Conservation (phyloP, 2,888 invertebrate genomes). For the Meteorus cinctellus region DNA sequence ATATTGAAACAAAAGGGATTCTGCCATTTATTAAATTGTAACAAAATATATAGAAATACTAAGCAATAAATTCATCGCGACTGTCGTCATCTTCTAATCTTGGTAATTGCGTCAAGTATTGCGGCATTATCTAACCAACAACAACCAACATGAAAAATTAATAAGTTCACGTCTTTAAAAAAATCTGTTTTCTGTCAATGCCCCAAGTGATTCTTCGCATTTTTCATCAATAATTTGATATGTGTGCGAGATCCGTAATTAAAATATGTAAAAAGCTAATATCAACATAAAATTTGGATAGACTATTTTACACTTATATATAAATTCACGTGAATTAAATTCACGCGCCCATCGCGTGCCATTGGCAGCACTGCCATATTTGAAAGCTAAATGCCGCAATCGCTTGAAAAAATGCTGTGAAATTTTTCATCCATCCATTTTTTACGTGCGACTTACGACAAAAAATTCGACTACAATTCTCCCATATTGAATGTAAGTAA, state of each 20-base stretch:
- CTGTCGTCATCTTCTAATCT: slow-evolving; percentile 56
- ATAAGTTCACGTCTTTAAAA: too few species aligned
- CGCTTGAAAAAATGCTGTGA: neutral
- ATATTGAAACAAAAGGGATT: neutral
- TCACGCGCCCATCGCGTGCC: neutral
- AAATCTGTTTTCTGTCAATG: too few species aligned
- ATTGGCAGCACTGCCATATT: slow-evolving; percentile 28
- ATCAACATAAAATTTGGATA: too few species aligned
- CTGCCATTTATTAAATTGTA: slow-evolving; percentile 12
- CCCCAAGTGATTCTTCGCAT: too few species aligned
- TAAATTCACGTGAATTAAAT: too few species aligned
- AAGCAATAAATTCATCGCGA: slow-evolving; percentile 40
- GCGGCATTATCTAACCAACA: slow-evolving; percentile 37
- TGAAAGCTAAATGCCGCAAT: neutral
- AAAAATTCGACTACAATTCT: neutral
- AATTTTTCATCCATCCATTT: neutral
- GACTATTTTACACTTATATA: too few species aligned
- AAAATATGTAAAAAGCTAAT: too few species aligned
- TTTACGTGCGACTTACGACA: neutral
- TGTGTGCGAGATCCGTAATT: too few species aligned
- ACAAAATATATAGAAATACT: neutral
- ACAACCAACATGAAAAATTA: slow-evolving; percentile 40
- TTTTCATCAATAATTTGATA: too few species aligned
- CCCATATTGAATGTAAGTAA: neutral
- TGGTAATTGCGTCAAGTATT: slow-evolving; percentile 50